Conservation (phyloP, 1,140 invertebrate genomes). For the Macrocentrus cingulum region DNA sequence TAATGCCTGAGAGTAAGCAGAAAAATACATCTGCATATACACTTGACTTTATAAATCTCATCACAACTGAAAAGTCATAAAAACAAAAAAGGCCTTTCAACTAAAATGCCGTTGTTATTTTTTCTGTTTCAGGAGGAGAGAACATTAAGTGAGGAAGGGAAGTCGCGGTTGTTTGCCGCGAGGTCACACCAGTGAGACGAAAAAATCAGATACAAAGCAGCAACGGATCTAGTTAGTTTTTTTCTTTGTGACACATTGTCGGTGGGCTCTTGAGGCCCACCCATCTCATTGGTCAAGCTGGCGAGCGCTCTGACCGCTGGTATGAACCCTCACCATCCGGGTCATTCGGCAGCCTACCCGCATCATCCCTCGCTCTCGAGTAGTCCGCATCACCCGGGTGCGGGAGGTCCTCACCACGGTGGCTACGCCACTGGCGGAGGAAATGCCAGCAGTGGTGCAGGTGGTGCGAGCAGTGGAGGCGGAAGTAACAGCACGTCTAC, state of each 20-base stretch:
- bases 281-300: conserved; percentile 55
- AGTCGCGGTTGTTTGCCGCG: conserved; percentile 35
- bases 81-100: too few relatives aligned
- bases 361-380: conserved; percentile 57
- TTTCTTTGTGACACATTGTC: conserved; percentile 41
- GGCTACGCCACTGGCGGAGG: conserved; percentile 47
- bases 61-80: too few relatives aligned
- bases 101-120: conserved; percentile 21
- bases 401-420: conserved; percentile 49
- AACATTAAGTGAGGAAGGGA: conserved; percentile 37
- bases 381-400: conserved; percentile 54
- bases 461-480: conserved; percentile 31
- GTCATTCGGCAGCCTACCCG: conserved; percentile 52
- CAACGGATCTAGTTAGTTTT: conserved; percentile 32
- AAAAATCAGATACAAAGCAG: conserved; percentile 7
- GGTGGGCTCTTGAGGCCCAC: conserved; percentile 57
- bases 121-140: conserved; percentile 44
- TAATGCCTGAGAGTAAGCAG: too few relatives aligned
- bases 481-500: conserved; percentile 45
- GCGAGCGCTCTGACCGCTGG: conserved; percentile 59
- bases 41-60: too few relatives aligned
- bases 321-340: conserved; percentile 59
- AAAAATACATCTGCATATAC: too few relatives aligned
- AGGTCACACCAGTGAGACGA: conserved; percentile 21
- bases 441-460: conserved; percentile 37